These are phyloP conservation scores for Rhinella marina DNA, from an alignment of 2,797 vertebrate species.

Conservation along the genomic window DNA sequence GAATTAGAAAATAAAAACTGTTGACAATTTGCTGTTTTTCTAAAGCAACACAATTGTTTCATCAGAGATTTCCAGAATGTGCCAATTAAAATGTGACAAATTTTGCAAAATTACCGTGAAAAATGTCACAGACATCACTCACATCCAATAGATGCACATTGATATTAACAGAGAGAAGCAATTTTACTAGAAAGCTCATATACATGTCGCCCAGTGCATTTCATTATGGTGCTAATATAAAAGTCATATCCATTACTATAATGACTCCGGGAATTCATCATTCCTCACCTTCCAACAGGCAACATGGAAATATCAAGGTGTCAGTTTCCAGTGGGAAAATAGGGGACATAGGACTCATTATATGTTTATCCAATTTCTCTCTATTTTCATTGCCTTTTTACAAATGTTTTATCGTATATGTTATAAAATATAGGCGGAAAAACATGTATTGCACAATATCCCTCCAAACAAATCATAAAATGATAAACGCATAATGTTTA, in stretches of 20 bases:
- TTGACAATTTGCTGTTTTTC: neutral
- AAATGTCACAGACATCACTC: conserved; percentile 20
- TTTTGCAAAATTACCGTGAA: conserved; percentile 17
- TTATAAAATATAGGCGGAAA: too few species aligned
- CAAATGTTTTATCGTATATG: neutral
- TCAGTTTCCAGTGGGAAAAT: neutral
- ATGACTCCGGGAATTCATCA: conserved; percentile 3
- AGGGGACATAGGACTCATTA: neutral
- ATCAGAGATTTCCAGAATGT: neutral
- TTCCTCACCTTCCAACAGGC: conserved; percentile 12
- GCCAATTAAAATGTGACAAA: conserved; percentile 33
- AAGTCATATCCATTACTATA: conserved; percentile 39
- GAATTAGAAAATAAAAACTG: neutral
- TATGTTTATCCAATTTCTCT: neutral
- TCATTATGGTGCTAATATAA: conserved; percentile 33
- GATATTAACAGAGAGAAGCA: conserved; percentile 19
- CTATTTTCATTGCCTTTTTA: neutral
- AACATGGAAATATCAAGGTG: conserved; percentile 34
- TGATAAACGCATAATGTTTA: too few species aligned
- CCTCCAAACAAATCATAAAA: neutral
- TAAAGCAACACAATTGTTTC: neutral
- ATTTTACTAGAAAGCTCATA: conserved; percentile 4
- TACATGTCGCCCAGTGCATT: conserved; percentile 28
- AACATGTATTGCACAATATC: neutral
- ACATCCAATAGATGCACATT: neutral